Conservation (phyloP, 2,797 vertebrate genomes). For the Mastacembelus armatus region DNA sequence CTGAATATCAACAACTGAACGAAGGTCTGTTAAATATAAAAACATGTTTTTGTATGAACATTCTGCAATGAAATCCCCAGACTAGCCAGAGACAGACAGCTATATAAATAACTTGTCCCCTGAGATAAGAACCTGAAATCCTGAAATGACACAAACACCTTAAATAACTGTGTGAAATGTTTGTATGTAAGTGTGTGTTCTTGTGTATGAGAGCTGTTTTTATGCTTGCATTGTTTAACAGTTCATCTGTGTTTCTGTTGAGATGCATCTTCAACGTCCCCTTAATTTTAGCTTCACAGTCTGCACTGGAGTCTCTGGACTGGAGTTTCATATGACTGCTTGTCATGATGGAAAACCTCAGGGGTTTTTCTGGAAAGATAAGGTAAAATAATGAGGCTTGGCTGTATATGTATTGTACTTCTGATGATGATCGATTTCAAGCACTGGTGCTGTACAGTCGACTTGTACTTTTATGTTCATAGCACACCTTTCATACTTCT, state of each 20-base stretch:
- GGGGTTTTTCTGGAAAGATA: conserved; percentile 64
- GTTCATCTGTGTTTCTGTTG: conserved; percentile 14
- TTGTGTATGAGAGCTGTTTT: background rate
- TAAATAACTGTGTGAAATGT: conserved; percentile 9
- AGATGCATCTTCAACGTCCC: conserved; percentile 15
- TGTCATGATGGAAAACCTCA: conserved; percentile 46
- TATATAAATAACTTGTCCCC: conserved; percentile 39
- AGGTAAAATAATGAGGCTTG: background rate
- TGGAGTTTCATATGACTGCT: conserved; percentile 9
- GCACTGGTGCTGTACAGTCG: too few relatives aligned
- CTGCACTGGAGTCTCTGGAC: background rate
- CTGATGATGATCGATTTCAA: too few relatives aligned
- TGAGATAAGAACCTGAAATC: conserved; percentile 62
- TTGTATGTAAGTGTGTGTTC: background rate
- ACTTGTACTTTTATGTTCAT: too few relatives aligned
- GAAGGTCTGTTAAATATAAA: background rate
- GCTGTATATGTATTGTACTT: background rate
- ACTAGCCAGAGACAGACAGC: background rate
- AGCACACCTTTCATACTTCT: too few relatives aligned
- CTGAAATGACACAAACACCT: conserved; percentile 51
- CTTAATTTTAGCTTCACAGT: conserved; percentile 21
- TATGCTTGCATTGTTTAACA: conserved; percentile 14
- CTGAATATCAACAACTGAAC: background rate
- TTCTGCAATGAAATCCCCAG: conserved; percentile 1
- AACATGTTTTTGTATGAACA: background rate